Evolutionary conservation across 2,113 vertebrate genomes (phyloP), one percentile per base, ranked within the genome.

Genomic region (Taurulus bubalis): DNA sequence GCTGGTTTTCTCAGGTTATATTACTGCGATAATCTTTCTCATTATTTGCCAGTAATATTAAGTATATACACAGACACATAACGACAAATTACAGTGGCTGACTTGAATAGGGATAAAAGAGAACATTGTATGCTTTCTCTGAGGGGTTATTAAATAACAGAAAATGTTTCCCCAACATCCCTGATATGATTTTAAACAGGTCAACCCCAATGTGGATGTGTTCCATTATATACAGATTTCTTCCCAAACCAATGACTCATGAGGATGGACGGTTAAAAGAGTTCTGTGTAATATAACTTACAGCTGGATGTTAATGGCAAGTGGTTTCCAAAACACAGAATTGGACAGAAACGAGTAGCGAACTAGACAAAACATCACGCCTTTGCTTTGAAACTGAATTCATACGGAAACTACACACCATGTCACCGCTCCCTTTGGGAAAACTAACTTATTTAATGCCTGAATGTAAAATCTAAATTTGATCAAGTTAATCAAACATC

Each of bases 261-360:
- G 77, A 49, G 73, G 72, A 59, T 81, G 90, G 91, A 92, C 89
- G 88, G 90, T 70, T 73, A 76, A 67, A 40, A 71, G 24, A 79
- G 47, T 58, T 84, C 11, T 75, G 32, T 56, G 51, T 77, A 55
- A 55, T 71, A 49, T 30, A 65, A 75, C 53, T 60, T 64, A 51
- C 45, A 83, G 74, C 30, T 82, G 30, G 58, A 83, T 40, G 28
- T 85, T 77, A 70, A 80, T 49, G 65, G 68, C 42, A 34, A 67
- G 70, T 74, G 74, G 87, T 83, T 83, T 80, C 72, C 3, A 75
- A 66, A 86, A 86, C 72, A 59, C 56, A 3, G 64, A 59, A 40
- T 38, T 36, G n/a, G 53, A 40, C 16, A 67, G 65, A 51, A 79
- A 76, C 28, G 30, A 68, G 14, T 7, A 58, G 34, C 60, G 5